phyloP scores from a whole-genome alignment of 2,797 vertebrate genomes.

The Falco berigora region DNA sequence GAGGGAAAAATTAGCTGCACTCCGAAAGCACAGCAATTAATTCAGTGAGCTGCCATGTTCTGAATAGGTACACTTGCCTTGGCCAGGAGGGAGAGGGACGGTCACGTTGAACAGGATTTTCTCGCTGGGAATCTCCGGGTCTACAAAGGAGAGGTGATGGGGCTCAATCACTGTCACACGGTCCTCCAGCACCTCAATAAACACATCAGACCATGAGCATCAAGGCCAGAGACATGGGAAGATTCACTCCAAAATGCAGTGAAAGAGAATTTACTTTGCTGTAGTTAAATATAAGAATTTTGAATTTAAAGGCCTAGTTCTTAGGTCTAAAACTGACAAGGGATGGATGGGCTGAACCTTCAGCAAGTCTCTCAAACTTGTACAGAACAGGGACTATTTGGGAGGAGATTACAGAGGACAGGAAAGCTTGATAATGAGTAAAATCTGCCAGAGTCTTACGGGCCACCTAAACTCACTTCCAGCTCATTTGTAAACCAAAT shows the following conservation, averaged over 20 bases:
- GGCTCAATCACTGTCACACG: constrained; percentile 85
- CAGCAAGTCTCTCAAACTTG: neutral
- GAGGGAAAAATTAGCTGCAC: neutral
- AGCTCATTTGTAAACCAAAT: neutral
- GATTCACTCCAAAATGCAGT: neutral
- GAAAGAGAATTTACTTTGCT: neutral
- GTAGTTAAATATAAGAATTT: neutral
- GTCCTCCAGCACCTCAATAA: constrained; percentile 87
- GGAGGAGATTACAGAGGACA: neutral
- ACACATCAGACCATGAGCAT: neutral
- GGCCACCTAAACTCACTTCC: neutral
- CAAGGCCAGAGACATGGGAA: neutral
- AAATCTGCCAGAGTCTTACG: neutral
- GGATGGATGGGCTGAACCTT: neutral
- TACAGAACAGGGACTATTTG: neutral
- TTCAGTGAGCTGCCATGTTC: neutral
- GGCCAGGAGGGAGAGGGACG: constrained; percentile 78
- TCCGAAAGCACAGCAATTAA: neutral
- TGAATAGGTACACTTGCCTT: constrained; percentile 76
- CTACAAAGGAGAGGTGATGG: constrained; percentile 86
- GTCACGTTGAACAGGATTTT: constrained; percentile 92
- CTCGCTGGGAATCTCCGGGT: constrained; percentile 81
- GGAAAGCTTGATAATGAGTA: neutral
- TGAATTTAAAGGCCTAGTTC: neutral
- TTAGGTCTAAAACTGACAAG: neutral